Evolutionary conservation across 2,113 vertebrate species (phyloP), one percentile per base, ranked within the genome.

Genomic region (Electrona antarctica): DNA sequence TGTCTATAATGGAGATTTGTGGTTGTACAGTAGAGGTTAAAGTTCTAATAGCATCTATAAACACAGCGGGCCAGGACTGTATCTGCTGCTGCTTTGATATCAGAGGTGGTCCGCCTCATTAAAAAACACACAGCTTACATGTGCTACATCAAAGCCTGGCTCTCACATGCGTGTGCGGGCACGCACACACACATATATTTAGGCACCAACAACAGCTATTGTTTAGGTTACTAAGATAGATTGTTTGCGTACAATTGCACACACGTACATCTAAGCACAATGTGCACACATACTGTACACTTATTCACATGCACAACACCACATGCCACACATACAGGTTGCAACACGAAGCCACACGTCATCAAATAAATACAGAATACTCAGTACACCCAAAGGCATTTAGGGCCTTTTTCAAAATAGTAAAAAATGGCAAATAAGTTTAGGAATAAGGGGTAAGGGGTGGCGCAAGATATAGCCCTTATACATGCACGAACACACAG

Each of bases 31-130:
- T 52, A 45, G 3, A 8, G 33, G 51, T 59, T 68, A 57, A 81
- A 41, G 3, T 0, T 10, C 51, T 62, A 11, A 66, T 6, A 57
- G 61, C 67, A 6, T 48, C 72, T 62, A 74, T 82, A 77, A 74
- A 84, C 59, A n/a, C 76, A 69, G 79, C 8, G 49, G 73, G 77
- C 68, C 77, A 52, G 58, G 57, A 29, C 6, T 64, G 60, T 75
- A 69, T 13, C 61, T 73, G 79, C 74, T 8, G 77, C 75, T 47
- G 74, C 81, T 90, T 85, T 86, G 80, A 87, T 83, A 77, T 76
- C 82, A 82, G 80, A 81, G 84, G 85, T 82, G 87, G 87, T 64
- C 87, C 81, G 45, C 7, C 75, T 88, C 83, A 60, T 88, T 88
- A 88, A 85, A 21, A 21, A 41, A 77, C 14, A 0, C 54, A 33